Base-by-base conservation (phyloP, 2,797 vertebrate species). In the Chiroxiphia lanceolata region DNA sequence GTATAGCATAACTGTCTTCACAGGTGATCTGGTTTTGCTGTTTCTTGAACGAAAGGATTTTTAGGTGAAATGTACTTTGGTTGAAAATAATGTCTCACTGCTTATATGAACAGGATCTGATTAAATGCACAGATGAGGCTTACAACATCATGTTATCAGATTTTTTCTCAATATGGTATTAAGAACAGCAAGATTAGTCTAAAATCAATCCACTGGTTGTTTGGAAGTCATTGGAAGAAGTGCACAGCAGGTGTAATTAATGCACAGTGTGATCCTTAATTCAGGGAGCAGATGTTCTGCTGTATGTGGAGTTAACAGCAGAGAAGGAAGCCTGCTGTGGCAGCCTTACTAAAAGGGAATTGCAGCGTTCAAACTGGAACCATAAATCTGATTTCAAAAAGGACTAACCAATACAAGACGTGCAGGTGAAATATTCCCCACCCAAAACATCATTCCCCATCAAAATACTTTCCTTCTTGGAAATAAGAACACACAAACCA, bases 231-330 rank as follows among this genome's bases (percentile, higher is more conserved):
- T 56, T 90, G 89, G 93, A 68, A 95, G 74, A 93, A 96, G 93
- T 89, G 92, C 90, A 78, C 93, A 96, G 95, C 87, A 92, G 78
- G 94, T 96, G 84, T 93, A 92, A 87, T 95, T 91, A 97, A 87
- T 71, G 71, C 94, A 50, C 89, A 94, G 81, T 70, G 69, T 93
- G 87, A 74, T 90, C 70, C 57, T 89, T 90, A 94, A 92, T 90
- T 89, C 71, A 92, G 90, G 23, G 83, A 97, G 83, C 95, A 95
- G 92, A 92, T 95, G 95, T 94, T 95, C 74, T 93, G 75, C 89
- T 92, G 31, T 71, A 10, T 80, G 64, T 70, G 79, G 71, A 92
- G 57, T 45, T 92, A 64, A 64, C 47, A 84, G 75, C 63, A 68
- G 86, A 71, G 51, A 81, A 83, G 48, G 47, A 70, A 42, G 56